Conservation (phyloP, 2,113 vertebrate genomes). For the Alexandromys fortis region DNA sequence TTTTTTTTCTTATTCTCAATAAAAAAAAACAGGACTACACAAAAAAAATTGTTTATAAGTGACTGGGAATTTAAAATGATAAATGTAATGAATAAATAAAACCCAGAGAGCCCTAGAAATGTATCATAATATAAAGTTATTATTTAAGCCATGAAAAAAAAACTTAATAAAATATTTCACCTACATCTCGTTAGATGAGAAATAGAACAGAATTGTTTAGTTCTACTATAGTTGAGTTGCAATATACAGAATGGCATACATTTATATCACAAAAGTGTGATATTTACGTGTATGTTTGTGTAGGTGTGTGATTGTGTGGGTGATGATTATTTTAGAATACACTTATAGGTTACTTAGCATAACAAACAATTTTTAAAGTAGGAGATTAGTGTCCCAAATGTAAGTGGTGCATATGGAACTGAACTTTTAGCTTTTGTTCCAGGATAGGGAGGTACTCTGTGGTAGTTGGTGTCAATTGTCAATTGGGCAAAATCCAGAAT, state of each 20-base stretch:
- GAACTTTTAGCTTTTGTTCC: not conserved
- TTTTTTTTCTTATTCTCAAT: too few relatives aligned
- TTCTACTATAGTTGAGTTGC: not conserved
- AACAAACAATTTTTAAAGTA: not conserved
- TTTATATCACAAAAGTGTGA: not conserved
- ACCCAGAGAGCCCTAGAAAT: slow-evolving; percentile 1
- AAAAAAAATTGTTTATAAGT: too few relatives aligned
- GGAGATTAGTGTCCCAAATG: not conserved
- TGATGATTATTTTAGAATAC: not conserved
- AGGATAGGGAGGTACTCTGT: not conserved
- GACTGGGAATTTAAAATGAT: too few relatives aligned
- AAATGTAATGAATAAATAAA: slow-evolving; percentile 6
- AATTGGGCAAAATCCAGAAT: not conserved
- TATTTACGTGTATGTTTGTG: not conserved
- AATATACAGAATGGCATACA: not conserved
- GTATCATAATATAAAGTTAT: slow-evolving; percentile 1
- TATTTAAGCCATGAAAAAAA: not conserved
- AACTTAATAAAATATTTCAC: not conserved
- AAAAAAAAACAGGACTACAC: too few relatives aligned
- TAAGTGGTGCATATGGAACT: not conserved
- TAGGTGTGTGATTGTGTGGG: not conserved
- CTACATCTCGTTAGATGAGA: not conserved
- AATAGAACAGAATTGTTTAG: not conserved
- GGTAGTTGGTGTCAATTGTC: not conserved
- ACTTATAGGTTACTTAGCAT: not conserved